These are phyloP conservation scores for Erythrocercus mccallii DNA, from an alignment of 2,113 vertebrate genomes.

Conservation along the genomic window DNA sequence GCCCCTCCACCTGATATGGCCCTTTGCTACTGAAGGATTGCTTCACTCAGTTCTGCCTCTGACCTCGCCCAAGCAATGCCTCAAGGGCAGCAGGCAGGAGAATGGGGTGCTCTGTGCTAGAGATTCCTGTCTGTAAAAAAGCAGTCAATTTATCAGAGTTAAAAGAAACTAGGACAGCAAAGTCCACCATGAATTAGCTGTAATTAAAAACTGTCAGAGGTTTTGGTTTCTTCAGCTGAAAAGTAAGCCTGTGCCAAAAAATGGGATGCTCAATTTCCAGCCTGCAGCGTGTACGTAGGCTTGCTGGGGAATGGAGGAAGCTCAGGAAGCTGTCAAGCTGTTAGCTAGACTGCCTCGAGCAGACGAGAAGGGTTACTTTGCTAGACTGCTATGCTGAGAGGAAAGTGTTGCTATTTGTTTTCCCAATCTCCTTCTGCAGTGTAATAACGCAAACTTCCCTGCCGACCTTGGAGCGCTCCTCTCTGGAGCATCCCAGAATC, in stretches of 20 bases:
- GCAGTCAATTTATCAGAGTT: fast-evolving
- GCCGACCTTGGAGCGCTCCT: neutral
- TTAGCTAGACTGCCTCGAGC: neutral
- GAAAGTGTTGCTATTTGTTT: neutral
- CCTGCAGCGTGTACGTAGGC: neutral
- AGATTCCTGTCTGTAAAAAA: neutral
- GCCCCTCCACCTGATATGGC: neutral
- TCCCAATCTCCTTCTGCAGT: neutral
- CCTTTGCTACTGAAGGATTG: neutral
- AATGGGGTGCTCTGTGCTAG: neutral
- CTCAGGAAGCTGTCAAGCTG: slow-evolving; percentile 20
- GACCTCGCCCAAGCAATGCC: fast-evolving
- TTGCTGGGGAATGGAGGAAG: neutral
- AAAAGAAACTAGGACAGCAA: neutral
- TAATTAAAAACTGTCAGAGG: neutral
- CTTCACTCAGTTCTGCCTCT: neutral
- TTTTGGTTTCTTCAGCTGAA: neutral
- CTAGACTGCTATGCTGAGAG: neutral
- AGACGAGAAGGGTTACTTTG: neutral
- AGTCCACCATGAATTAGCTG: neutral
- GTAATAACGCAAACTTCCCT: neutral
- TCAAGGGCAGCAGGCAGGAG: fast-evolving
- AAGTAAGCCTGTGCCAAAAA: neutral
- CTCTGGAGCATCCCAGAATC: neutral
- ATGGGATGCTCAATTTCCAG: neutral